phyloP scores from a whole-genome alignment of 2,113 vertebrate species.

The Murina feae region DNA sequence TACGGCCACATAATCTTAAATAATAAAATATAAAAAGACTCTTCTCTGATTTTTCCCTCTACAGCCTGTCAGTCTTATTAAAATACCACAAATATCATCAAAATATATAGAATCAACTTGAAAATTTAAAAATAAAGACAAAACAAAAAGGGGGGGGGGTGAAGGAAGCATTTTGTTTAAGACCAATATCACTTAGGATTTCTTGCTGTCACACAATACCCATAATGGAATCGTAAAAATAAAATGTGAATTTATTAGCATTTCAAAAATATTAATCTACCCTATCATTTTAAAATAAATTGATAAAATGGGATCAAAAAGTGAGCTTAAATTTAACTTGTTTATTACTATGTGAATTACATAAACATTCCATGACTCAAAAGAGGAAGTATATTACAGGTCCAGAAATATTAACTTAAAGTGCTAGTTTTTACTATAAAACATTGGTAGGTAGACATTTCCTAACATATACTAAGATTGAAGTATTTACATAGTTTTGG shows the following conservation, averaged over 20 bases:
- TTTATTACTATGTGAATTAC: not conserved
- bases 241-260: slow-evolving; percentile 29
- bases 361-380: slow-evolving; percentile 26
- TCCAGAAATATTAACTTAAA: not conserved
- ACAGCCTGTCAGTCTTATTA: not conserved
- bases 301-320: not conserved
- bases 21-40: slow-evolving; percentile 5
- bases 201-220: not conserved
- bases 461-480: not conserved
- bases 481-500: not conserved
- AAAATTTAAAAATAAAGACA: slow-evolving; percentile 53
- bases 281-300: slow-evolving; percentile 22
- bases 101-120: slow-evolving; percentile 23
- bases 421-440: slow-evolving; percentile 16
- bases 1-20: not conserved
- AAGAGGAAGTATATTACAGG: slow-evolving; percentile 1
- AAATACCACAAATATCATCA: slow-evolving; percentile 3
- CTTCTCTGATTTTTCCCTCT: not conserved
- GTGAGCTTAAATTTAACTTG: slow-evolving; percentile 23
- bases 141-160: not conserved
- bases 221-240: not conserved
- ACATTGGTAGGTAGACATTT: not conserved
- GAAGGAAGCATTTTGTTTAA: not conserved
- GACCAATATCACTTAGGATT: not conserved
- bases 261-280: slow-evolving; percentile 38